phyloP scores from a whole-genome alignment of 2,888 invertebrate genomes.

The Scaeva pyrastri region DNA sequence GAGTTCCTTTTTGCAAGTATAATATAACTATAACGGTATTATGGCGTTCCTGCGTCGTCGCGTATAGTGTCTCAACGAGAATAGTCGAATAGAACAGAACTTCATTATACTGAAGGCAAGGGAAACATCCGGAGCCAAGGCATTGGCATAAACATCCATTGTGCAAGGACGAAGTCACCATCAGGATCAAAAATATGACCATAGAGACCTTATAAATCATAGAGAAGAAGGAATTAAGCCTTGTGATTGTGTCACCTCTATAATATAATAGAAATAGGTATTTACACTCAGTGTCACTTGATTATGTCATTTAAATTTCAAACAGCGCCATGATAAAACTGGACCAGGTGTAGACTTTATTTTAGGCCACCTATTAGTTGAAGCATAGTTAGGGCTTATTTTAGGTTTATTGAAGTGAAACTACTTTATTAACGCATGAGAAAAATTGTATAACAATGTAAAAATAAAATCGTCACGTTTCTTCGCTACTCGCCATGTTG shows the following conservation, averaged over 20 bases:
- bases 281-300: background rate
- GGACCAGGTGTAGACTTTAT: too few species aligned
- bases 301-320: too few species aligned
- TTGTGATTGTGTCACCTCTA: background rate
- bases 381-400: too few species aligned
- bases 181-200: background rate
- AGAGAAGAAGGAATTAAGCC: background rate
- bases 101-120: slow-evolving; percentile 33
- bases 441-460: too few species aligned
- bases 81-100: slow-evolving; percentile 37
- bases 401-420: too few species aligned
- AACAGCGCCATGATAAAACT: too few species aligned
- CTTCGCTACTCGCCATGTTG: too few species aligned
- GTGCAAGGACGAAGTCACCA: background rate
- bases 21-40: too few species aligned
- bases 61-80: background rate
- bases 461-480: too few species aligned
- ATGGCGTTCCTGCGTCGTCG: too few species aligned
- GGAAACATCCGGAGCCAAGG: background rate
- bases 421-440: too few species aligned
- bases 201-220: background rate
- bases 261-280: background rate
- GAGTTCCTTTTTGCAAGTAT: background rate
- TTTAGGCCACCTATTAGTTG: too few species aligned
- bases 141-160: background rate